Conservation (phyloP, 2,888 invertebrate species). For the Aspidiotus destructor region DNA sequence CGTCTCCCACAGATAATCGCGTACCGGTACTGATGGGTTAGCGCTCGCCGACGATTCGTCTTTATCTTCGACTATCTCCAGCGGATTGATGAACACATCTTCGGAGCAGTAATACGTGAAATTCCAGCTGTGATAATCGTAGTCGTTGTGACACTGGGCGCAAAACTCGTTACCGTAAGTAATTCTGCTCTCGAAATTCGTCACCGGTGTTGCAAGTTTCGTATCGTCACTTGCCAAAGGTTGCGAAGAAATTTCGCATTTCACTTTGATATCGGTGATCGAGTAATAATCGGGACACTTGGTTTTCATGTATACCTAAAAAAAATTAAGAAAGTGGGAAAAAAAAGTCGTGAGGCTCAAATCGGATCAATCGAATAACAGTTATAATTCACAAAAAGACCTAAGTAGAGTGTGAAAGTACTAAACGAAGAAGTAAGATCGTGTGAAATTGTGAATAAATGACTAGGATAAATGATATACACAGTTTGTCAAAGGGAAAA, state of each 20-base stretch:
- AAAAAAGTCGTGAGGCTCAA: background rate
- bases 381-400: no score
- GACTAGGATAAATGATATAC: no score
- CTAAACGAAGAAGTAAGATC: no score
- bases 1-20: background rate
- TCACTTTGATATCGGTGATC: conserved; percentile 5
- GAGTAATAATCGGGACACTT: conserved; percentile 10
- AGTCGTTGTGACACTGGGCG: conserved; percentile 18
- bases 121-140: conserved; percentile 10
- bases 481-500: no score
- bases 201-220: conserved; percentile 15
- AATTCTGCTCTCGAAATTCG: conserved; percentile 8
- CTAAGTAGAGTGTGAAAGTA: no score
- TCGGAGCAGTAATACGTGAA: background rate
- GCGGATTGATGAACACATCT: background rate
- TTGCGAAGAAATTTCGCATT: conserved; percentile 11
- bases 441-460: no score
- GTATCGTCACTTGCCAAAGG: conserved; percentile 1
- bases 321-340: background rate
- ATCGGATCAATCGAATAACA: no score
- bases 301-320: conserved; percentile 18
- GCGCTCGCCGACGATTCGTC: background rate
- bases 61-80: background rate
- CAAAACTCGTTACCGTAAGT: conserved; percentile 22
- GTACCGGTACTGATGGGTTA: background rate